Evolutionary conservation across 2,888 invertebrate genomes (phyloP).

Genomic region (Galerucella nymphaeae): DNA sequence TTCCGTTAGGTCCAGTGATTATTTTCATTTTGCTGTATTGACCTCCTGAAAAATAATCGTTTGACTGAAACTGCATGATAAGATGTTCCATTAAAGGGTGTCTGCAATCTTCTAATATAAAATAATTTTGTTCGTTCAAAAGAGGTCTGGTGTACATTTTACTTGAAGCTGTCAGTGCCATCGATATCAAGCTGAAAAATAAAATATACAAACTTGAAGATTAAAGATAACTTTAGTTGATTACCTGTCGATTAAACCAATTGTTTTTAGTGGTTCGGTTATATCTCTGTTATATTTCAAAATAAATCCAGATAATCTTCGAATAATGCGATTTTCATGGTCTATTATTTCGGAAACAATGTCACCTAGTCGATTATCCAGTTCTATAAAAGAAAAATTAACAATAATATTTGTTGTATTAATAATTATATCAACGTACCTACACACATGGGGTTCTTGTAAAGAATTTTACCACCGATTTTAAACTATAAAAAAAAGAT

Average conservation of each 20-base stretch:
- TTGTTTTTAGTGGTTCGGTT: conserved; percentile 57
- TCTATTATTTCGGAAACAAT: conserved; percentile 82
- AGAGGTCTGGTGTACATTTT: conserved; percentile 60
- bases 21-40: conserved; percentile 75
- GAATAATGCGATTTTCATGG: conserved; percentile 81
- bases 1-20: conserved; percentile 90
- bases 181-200: conserved; percentile 60
- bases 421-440: conserved; percentile 51
- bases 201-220: too few species aligned
- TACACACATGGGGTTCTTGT: conserved; percentile 62
- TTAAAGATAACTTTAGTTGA: too few species aligned
- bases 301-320: conserved; percentile 59
- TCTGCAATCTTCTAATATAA: conserved; percentile 66
- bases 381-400: conserved; percentile 64
- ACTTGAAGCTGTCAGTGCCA: conserved; percentile 61
- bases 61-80: conserved; percentile 77
- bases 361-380: conserved; percentile 83
- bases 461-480: conserved; percentile 59
- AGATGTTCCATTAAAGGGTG: conserved; percentile 81
- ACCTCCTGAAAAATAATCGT: conserved; percentile 73
- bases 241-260: conserved; percentile 61
- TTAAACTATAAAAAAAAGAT: conserved; percentile 57
- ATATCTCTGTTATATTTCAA: conserved; percentile 59
- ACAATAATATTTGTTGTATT: background rate
- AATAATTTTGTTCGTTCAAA: conserved; percentile 57